phyloP scores from a whole-genome alignment of 2,888 invertebrate genomes.

The Leptothorax acervorum region DNA sequence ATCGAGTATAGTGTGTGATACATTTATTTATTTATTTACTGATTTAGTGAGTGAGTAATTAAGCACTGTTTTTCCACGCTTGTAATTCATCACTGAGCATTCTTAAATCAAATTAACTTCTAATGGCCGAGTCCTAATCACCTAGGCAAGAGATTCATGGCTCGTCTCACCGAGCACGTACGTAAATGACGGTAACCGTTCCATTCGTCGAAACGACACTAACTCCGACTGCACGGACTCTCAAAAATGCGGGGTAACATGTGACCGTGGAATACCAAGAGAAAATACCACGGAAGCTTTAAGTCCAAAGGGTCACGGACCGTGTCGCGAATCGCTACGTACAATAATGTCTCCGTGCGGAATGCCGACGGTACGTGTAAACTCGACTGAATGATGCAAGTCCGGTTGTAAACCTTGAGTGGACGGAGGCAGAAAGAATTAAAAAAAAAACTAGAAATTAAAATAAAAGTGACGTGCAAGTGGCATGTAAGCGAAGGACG shows the following conservation, averaged over 20 bases:
- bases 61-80: neutral
- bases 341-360: constrained; percentile 66
- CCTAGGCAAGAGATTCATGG: neutral
- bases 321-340: constrained; percentile 63
- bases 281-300: constrained; percentile 61
- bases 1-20: neutral
- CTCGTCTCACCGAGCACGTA: constrained; percentile 5
- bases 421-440: constrained; percentile 64
- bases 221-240: constrained; percentile 12
- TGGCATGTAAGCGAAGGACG: constrained; percentile 55
- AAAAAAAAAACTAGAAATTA: constrained; percentile 36
- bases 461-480: constrained; percentile 63
- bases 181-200: constrained; percentile 10
- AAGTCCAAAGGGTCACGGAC: constrained; percentile 61
- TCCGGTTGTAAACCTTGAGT: constrained; percentile 77
- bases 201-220: constrained; percentile 30
- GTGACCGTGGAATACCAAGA: constrained; percentile 34
- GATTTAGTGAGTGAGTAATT: neutral
- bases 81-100: neutral
- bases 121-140: neutral
- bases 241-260: constrained; percentile 40
- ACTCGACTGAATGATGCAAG: constrained; percentile 73
- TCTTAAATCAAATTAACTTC: neutral
- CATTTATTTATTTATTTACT: neutral
- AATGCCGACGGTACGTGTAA: constrained; percentile 69